Evolutionary conservation across 1,140 invertebrate species (phyloP).

Genomic region (Polyergus mexicanus): DNA sequence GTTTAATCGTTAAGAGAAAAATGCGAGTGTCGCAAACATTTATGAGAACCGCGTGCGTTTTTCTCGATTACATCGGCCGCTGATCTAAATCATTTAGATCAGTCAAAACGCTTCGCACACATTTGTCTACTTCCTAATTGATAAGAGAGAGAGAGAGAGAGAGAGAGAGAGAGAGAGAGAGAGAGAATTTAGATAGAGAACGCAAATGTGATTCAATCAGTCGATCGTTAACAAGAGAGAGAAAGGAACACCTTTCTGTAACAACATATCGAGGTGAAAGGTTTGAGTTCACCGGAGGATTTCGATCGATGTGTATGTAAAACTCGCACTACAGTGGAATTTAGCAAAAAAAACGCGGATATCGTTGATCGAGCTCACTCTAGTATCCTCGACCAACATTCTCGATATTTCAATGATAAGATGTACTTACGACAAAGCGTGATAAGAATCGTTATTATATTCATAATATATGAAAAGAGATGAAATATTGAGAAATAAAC

Average conservation of each 20-base stretch:
- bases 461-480: slow-evolving; percentile 66
- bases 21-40: slow-evolving; percentile 36
- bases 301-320: slow-evolving; percentile 9
- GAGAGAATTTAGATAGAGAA: slow-evolving; percentile 65
- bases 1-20: slow-evolving; percentile 67
- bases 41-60: slow-evolving; percentile 15
- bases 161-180: slow-evolving; percentile 22
- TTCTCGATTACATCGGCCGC: background rate
- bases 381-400: slow-evolving; percentile 38
- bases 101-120: slow-evolving; percentile 58
- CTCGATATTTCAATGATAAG: slow-evolving; percentile 62
- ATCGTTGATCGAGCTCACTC: slow-evolving; percentile 44
- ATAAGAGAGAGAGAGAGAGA: slow-evolving; percentile 33
- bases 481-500: slow-evolving; percentile 75
- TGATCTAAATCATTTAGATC: slow-evolving; percentile 25
- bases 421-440: slow-evolving; percentile 73
- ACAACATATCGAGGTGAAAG: slow-evolving; percentile 13
- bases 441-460: slow-evolving; percentile 77
- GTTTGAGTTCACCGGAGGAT: slow-evolving; percentile 43
- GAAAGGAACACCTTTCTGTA: no score
- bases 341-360: background rate
- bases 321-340: background rate
- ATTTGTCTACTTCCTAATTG: slow-evolving; percentile 60
- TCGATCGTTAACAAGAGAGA: slow-evolving; percentile 15
- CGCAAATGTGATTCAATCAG: slow-evolving; percentile 62